phyloP scores from a whole-genome alignment of 2,113 vertebrate species.

The Bos javanicus region DNA sequence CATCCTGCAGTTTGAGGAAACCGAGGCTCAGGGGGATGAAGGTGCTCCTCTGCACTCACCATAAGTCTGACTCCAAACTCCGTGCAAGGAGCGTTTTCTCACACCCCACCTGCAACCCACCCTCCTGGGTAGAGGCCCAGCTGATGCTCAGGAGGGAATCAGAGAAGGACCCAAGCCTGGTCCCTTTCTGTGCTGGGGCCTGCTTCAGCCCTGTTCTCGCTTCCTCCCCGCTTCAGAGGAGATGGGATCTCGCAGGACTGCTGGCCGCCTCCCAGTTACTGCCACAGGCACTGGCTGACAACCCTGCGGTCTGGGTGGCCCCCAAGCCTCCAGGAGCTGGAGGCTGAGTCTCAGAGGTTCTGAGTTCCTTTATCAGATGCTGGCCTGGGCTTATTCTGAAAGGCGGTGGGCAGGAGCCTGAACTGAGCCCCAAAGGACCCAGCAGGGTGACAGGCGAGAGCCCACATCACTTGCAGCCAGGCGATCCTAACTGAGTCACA shows the following conservation, averaged over 20 bases:
- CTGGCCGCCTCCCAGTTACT: neutral
- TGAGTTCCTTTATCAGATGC: neutral
- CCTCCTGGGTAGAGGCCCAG: neutral
- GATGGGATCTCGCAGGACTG: rapidly evolving
- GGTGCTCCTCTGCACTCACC: neutral
- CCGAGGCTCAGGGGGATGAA: neutral
- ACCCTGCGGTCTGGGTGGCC: neutral
- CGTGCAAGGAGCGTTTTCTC: neutral
- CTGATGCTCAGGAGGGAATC: neutral
- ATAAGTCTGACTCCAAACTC: neutral
- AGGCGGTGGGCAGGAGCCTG: neutral
- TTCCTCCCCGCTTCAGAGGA: neutral
- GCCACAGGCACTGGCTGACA: rapidly evolving
- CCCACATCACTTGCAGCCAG: neutral
- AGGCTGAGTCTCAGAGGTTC: neutral
- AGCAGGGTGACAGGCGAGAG: too few relatives aligned
- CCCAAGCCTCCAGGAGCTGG: neutral
- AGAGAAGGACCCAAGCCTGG: neutral
- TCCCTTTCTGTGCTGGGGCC: neutral
- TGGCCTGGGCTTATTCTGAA: neutral
- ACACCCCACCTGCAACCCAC: neutral
- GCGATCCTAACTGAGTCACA: rapidly evolving
- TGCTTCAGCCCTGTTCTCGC: neutral
- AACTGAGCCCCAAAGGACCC: neutral
- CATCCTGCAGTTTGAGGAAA: neutral